These are phyloP conservation scores for Bellardia pandia DNA, from an alignment of 2,888 invertebrate genomes.

Conservation along the genomic window DNA sequence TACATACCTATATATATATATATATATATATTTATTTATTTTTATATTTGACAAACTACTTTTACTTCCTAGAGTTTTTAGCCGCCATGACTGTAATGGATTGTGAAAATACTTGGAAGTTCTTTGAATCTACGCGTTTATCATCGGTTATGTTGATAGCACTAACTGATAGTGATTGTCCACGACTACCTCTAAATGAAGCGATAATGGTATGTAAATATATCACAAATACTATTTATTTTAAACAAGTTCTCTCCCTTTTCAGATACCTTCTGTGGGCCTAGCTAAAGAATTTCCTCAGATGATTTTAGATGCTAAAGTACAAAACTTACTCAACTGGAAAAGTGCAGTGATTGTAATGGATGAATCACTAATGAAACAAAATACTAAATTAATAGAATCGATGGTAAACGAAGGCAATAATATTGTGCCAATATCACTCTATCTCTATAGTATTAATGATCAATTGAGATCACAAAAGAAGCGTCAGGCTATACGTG, in stretches of 20 bases:
- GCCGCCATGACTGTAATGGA: conserved; percentile 90
- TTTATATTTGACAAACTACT: neutral
- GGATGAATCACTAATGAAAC: conserved; percentile 87
- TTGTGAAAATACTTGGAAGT: conserved; percentile 90
- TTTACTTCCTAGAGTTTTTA: conserved; percentile 86
- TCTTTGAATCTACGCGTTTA: conserved; percentile 87
- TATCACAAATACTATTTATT: neutral
- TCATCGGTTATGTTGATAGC: conserved; percentile 89
- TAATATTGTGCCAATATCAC: conserved; percentile 80
- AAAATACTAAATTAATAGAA: conserved; percentile 80
- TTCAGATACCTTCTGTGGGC: conserved; percentile 86
- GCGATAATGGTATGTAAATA: conserved; percentile 87
- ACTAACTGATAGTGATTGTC: conserved; percentile 91
- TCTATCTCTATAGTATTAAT: conserved; percentile 81
- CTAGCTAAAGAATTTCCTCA: conserved; percentile 91
- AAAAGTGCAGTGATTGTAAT: conserved; percentile 89
- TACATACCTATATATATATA: too few relatives aligned
- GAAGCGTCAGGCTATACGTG: conserved; percentile 78
- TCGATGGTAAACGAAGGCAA: conserved; percentile 81
- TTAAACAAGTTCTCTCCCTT: neutral
- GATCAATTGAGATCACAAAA: conserved; percentile 78
- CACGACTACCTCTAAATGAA: conserved; percentile 88
- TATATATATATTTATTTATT: too few relatives aligned
- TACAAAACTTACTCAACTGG: conserved; percentile 88
- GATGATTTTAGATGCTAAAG: conserved; percentile 90